Base-by-base conservation (phyloP, 2,797 vertebrate genomes). In the Falco biarmicus region DNA sequence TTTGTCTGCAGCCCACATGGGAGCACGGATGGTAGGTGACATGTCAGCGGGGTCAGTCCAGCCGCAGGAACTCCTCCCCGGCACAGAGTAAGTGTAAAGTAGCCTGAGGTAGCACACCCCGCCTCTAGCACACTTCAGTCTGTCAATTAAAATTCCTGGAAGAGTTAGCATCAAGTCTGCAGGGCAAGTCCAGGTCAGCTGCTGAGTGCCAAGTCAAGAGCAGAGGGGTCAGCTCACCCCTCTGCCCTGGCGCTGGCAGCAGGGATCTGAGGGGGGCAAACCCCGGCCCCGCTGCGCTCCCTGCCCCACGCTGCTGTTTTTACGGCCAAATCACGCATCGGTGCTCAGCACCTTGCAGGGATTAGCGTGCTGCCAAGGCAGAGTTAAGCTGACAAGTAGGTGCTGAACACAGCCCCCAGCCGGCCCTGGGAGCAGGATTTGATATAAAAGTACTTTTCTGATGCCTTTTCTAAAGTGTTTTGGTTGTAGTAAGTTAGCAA, bases 311-410 rank as follows among this genome's bases (percentile, higher is more conserved):
- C 16, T 5, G 57, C 1, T 5, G 7, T 2, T 86, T 85, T 31
- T 32, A 19, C 10, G 12, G 53, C 16, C 24, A 5, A 2, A 4
- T 3, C 0, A 1, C 31, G 17, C 14, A 0, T 4, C 5, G 14
- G 22, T 57, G 45, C 50, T 60, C 73, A 13, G 41, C 15, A 2
- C 39, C 19, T 64, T 3, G 4, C 77, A 19, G 70, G 15, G 39
- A 11, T 2, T 4, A 48, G 28, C 80, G 7, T 0, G 0, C 37
- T 76, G 80, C 54, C 63, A 61, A n/a, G 84, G 28, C 64, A 54
- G 20, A 60, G 54, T 37, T 18, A 11, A 51, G 22, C 9, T n/a
- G 54, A 11, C 39, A 25, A 37, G 32, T 2, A 31, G 61, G 64
- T 50, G 61, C 69, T 48, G 74, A 54, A 15, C 6, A 0, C 47